Base-by-base conservation (phyloP, 2,113 vertebrate genomes). In the Festucalex cinctus region DNA sequence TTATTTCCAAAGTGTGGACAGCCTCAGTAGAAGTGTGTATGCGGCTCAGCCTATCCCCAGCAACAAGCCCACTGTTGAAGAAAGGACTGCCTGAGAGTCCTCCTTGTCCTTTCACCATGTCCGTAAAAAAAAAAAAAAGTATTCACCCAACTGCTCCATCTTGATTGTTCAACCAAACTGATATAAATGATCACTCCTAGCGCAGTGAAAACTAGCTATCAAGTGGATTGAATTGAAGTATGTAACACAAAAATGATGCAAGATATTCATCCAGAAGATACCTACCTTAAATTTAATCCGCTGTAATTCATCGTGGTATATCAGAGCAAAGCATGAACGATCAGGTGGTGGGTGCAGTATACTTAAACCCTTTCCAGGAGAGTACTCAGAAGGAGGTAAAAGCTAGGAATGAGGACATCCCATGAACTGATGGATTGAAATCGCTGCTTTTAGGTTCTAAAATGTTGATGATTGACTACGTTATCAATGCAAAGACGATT, bases 1-100 rank as follows among this genome's bases (percentile, higher is more conserved):
- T 0, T 99, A 98, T 88, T 99, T 99, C 88, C 94, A 94, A 35
- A 95, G 94, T 28, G 88, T 97, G 89, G 95, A 98, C 91, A 94
- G 94, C 80, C 88, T 85, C 91, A 96, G 93, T 88, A 92, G 94
- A 77, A 96, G 83, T 71, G 80, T 92, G 86, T 94, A 95, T 75
- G 91, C 82, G 0, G 86, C 92, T 62, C 95, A 93, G 56, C 92
- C 94, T 76, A 88, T 94, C 6, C 88, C 94, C 79, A 94, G 89
- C 92, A 95, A 93, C 92, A 95, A 95, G 82, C 93, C 92, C 76
- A 84, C 93, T 82, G 90, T 92, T 46, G 95, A 95, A 89, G 92
- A 95, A 91, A 94, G 93, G 66, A 92, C 92, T 71, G 93, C 94
- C 70, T 97, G 91, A 94, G 72, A 63, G 74, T 74, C 71, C 63